Conservation (phyloP, 2,113 vertebrate genomes). For the Platysteira castanea region DNA sequence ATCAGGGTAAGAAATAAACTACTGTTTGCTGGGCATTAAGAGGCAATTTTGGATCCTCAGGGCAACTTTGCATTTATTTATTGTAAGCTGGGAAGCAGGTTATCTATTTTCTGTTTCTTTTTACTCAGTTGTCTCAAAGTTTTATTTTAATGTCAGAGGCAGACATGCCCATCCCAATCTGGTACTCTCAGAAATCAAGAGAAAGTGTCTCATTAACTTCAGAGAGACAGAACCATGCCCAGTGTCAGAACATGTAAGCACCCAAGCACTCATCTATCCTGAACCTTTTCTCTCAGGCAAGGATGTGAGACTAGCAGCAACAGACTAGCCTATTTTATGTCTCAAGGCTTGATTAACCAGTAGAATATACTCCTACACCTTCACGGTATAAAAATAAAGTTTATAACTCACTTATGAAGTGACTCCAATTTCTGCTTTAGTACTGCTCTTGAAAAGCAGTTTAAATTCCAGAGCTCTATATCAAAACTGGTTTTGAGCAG, state of each 20-base stretch:
- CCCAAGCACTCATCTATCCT: neutral
- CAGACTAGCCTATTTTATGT: neutral
- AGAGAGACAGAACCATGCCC: neutral
- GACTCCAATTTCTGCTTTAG: neutral
- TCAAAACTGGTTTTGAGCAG: neutral
- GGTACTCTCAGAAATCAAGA: neutral
- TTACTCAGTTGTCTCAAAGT: neutral
- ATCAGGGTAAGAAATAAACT: neutral
- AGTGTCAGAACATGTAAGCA: neutral
- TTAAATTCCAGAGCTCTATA: neutral
- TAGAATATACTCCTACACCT: neutral
- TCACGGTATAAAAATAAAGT: neutral
- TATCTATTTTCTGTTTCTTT: neutral
- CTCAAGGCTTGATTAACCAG: neutral
- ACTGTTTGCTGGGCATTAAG: neutral
- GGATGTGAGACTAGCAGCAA: neutral
- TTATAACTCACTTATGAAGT: neutral
- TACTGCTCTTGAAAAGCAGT: neutral
- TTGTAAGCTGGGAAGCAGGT: neutral
- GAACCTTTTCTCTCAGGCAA: neutral
- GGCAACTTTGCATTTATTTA: neutral
- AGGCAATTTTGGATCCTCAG: neutral
- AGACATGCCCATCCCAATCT: neutral
- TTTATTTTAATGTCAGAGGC: neutral
- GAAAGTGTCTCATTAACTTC: neutral